Base-by-base conservation (phyloP, 2,113 vertebrate species). In the Oenanthe oenanthe region DNA sequence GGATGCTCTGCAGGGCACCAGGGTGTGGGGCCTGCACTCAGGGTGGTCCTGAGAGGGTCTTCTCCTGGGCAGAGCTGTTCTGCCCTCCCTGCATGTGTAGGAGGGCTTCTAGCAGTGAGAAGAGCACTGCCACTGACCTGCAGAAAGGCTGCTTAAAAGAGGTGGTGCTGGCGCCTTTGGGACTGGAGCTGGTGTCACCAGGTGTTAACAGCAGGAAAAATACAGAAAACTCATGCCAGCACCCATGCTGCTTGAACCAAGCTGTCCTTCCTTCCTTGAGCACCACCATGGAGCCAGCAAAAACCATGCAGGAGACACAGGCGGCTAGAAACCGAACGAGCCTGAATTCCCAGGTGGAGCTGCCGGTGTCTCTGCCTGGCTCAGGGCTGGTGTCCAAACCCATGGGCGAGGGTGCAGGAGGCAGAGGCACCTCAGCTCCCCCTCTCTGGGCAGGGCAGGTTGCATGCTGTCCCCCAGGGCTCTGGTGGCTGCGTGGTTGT, bases 351-450 rank as follows among this genome's bases (percentile, higher is more conserved):
- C 32, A 16, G 0, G 0, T 25, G 53, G 78, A 82, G 53, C 53
- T 24, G 10, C 21, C 2, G 0, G 32, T 1, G 1, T 10, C 54
- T 89, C 56, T 71, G 14, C 11, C 68, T 74, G 83, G 42, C 76
- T 84, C 42, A 29, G 94, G 57, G 66, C 34, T 88, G 57, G 66
- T 17, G 58, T 32, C 67, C 53, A 76, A 75, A 60, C 13, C 57
- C 2, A 0, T 31, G 48, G 4, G 28, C 0, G 0, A 80, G 32
- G 13, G 34, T 54, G 16, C 0, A 1, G 72, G 68, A 89, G 76
- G 72, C 24, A 83, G 75, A 58, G 75, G 48, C 48, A 51, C 62
- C 85, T 85, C 0, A 0, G 43, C 57, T 72, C 25, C 25, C 36
- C 25, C 24, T 93, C 36, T 15, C 22, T 13, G 36, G 50, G 79